Evolutionary conservation across 2,888 invertebrate species (phyloP).

Genomic region (Thera obeliscata): DNA sequence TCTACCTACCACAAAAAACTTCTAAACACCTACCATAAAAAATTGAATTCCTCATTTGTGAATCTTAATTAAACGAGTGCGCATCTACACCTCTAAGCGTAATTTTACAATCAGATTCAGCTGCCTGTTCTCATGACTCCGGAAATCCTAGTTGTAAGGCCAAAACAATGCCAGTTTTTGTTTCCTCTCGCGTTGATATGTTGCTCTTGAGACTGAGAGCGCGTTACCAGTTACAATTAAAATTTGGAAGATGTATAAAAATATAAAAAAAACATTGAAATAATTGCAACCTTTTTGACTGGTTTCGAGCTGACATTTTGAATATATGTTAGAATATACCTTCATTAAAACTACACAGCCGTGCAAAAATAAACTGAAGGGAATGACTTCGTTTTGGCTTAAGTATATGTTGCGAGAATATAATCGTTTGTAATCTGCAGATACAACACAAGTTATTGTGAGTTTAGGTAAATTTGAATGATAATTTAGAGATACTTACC

Average conservation of each 20-base stretch:
- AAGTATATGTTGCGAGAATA: too few species aligned
- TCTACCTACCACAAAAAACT: constrained; percentile 1
- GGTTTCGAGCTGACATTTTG: too few species aligned
- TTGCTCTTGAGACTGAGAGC: constrained; percentile 29
- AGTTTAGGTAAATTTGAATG: constrained; percentile 12
- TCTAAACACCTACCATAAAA: not conserved
- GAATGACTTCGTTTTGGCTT: too few species aligned
- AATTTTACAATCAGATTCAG: constrained; percentile 38
- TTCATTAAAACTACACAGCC: too few species aligned
- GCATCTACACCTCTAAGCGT: constrained; percentile 22
- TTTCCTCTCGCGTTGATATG: constrained; percentile 29
- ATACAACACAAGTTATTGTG: not conserved
- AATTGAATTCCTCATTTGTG: not conserved
- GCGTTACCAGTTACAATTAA: constrained; percentile 1
- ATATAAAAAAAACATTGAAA: too few species aligned
- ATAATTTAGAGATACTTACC: constrained; percentile 23
- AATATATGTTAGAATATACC: too few species aligned
- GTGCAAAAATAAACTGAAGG: too few species aligned
- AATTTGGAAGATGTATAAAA: not conserved
- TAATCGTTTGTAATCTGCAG: not conserved
- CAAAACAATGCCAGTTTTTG: constrained; percentile 37
- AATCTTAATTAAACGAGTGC: constrained; percentile 7
- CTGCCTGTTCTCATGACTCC: constrained; percentile 39
- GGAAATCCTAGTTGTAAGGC: constrained; percentile 44
- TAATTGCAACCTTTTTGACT: too few species aligned